These are phyloP conservation scores for Capreolus pygargus DNA, from an alignment of 2,113 vertebrate genomes.

Conservation along the genomic window DNA sequence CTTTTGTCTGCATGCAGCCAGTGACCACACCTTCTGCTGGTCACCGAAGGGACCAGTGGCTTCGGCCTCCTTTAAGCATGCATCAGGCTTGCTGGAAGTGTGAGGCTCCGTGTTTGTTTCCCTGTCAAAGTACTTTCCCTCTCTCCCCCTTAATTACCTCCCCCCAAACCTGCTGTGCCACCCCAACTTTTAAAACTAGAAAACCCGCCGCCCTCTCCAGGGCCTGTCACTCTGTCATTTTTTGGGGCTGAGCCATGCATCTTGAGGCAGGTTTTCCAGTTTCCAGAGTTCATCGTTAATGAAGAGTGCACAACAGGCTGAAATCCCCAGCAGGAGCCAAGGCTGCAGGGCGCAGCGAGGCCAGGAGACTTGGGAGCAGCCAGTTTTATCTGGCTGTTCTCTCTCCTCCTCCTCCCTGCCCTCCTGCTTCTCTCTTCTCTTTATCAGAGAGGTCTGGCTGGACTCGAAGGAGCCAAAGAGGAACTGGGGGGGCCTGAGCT, in stretches of 20 bases:
- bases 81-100: not conserved
- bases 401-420: conserved; percentile 38
- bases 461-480: conserved; percentile 71
- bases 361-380: conserved; percentile 72
- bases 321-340: conserved; percentile 72
- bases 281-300: conserved; percentile 77
- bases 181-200: conserved; percentile 35
- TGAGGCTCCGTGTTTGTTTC: not conserved
- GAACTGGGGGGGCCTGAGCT: conserved; percentile 67
- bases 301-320: conserved; percentile 74
- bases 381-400: conserved; percentile 77
- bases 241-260: conserved; percentile 66
- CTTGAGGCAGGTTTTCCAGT: conserved; percentile 66
- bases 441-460: conserved; percentile 79
- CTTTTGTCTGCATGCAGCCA: not conserved
- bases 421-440: conserved; percentile 42
- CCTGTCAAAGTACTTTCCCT: not conserved
- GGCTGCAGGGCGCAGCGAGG: conserved; percentile 69
- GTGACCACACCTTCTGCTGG: not conserved
- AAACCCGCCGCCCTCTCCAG: conserved; percentile 32
- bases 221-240: conserved; percentile 48
- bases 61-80: not conserved
- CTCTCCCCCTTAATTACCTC: not conserved
- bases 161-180: not conserved
- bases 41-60: not conserved